Base-by-base conservation (phyloP, 2,888 invertebrate genomes). In the Plebejus anna region DNA sequence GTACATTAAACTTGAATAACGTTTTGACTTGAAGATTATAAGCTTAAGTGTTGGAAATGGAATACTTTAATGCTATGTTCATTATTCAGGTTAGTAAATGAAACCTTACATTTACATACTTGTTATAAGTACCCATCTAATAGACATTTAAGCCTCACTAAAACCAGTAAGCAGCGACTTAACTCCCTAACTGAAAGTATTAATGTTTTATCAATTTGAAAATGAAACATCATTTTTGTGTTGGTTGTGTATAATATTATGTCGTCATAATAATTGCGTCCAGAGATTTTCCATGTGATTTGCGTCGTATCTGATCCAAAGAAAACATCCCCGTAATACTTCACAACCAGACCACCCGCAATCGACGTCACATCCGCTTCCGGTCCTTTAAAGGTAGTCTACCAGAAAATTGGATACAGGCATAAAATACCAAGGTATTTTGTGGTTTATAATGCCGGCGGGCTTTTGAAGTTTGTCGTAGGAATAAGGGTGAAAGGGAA, bases 371-470 rank as follows among this genome's bases (percentile, higher is more conserved):
- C 55, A 55, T 16, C 32, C 66, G 32, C 32, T 66, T 66, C 66
- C 66, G 32, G 32, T 13, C 13, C 66, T 5, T 66, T 66, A 32
- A 66, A 66, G 4, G 66, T 66, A 66, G 32, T 5, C 66, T 13
- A 66, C 66, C 66, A 66, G 66, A 66, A 36, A 66, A 66, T 32
- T 66, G 32, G 66, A 66, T 66, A 66, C 32, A 13, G 32, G 22
- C 22, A 32, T 16, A 61, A 28, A 32, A 5, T 66, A 13, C 66
- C 5, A 9, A 9, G 16, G 22, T 9, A 28, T 61, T 61, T 61
- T 61, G 61, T 28, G 32, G 66, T 66, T 66, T 66, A 66, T 11
- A 32, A 1, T 13, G 66, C 61, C n/a, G n/a, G 22, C 7, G 61
- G 61, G 32, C n/a, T 47, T 22, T n/a, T 59, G 59, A n/a, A 6